Evolutionary conservation across 2,113 vertebrate genomes (phyloP).

Genomic region (Lamprologus callipterus): DNA sequence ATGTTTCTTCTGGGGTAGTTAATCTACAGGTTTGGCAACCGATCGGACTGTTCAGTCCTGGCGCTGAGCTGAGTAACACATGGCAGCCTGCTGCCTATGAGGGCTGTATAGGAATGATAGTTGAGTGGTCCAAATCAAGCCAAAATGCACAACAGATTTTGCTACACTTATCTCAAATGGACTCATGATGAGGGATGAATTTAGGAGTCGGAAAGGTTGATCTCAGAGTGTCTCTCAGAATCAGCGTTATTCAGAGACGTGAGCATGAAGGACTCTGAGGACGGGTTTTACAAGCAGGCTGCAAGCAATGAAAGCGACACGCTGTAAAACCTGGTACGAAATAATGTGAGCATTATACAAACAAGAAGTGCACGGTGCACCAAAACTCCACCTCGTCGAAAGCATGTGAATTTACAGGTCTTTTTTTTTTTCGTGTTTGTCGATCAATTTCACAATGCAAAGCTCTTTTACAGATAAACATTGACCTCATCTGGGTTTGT

Average conservation of each 20-base stretch:
- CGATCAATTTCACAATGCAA: conserved; percentile 29
- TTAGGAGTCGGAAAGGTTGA: conserved; percentile 17
- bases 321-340: background rate
- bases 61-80: conserved; percentile 29
- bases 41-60: conserved; percentile 28
- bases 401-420: background rate
- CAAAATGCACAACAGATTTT: conserved; percentile 39
- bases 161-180: conserved; percentile 49
- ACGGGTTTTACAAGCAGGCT: conserved; percentile 9
- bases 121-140: conserved; percentile 40
- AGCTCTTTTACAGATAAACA: conserved; percentile 23
- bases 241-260: background rate
- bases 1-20: conserved; percentile 33
- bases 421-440: conserved; percentile 8
- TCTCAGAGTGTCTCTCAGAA: conserved; percentile 10
- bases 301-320: background rate
- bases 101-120: conserved; percentile 50
- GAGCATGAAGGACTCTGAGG: conserved; percentile 11
- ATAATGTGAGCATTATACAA: conserved; percentile 10
- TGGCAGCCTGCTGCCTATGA: conserved; percentile 35
- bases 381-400: background rate
- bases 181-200: conserved; percentile 27
- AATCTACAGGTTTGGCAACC: conserved; percentile 58
- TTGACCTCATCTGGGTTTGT: conserved; percentile 7
- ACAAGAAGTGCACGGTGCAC: background rate